A percentile compares a stretch with the other conserved stretches of the same genome.
Conservation (phyloP, 2,113 vertebrate species). For the Indicator indicator region DNA sequence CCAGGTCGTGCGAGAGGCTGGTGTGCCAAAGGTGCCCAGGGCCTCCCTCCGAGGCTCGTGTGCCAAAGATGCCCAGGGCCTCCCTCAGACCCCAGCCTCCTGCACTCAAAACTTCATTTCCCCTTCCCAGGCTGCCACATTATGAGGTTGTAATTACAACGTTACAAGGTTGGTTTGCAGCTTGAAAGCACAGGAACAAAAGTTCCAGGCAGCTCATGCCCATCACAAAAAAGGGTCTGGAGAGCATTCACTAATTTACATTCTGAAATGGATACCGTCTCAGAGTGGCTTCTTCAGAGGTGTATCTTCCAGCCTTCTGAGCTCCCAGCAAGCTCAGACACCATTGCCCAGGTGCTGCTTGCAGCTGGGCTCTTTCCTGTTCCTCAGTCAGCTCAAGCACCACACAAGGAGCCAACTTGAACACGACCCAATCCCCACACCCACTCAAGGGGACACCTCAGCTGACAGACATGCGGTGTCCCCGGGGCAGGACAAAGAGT, state of each 20-base stretch:
- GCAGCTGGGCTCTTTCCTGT: too few species aligned
- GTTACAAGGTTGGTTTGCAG: too few species aligned
- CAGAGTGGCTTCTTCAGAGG: not conserved
- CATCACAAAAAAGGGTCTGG: fast-evolving
- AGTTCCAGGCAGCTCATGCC: not conserved
- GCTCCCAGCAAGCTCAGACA: fast-evolving
- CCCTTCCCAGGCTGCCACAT: fast-evolving
- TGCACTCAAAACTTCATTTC: not conserved
- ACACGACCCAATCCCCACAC: fast-evolving
- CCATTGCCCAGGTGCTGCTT: fast-evolving
- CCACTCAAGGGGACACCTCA: fast-evolving
- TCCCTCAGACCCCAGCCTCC: not conserved
- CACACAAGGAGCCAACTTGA: fast-evolving
- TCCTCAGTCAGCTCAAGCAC: not conserved
- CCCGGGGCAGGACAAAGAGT: fast-evolving
- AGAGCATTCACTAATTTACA: fast-evolving
- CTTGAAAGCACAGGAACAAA: not conserved
- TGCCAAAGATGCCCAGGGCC: fast-evolving
- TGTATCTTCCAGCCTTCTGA: fast-evolving
- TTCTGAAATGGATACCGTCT: too few species aligned
- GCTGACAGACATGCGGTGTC: fast-evolving
- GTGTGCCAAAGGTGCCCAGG: fast-evolving
- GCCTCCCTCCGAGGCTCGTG: fast-evolving
- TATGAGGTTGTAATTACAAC: too few species aligned
- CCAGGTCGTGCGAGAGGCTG: fast-evolving